Base-by-base conservation (phyloP, 1,140 invertebrate genomes). In the Drosophila littoralis region DNA sequence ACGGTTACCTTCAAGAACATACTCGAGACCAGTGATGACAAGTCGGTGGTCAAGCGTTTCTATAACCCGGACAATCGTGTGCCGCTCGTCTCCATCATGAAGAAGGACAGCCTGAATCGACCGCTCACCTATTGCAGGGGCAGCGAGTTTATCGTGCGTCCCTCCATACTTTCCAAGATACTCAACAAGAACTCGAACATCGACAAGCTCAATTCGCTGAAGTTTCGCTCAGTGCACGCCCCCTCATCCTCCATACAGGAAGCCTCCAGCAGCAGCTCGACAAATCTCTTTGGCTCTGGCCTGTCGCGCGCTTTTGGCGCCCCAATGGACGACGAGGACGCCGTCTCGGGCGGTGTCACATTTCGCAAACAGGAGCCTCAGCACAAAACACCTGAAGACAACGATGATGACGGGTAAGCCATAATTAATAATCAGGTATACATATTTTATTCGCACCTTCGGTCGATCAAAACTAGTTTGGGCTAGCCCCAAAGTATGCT, bases 231-330 rank as follows among this genome's bases (percentile, higher is more conserved):
- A 33, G 71, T 43, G 46, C 58, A 52, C 17, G 36, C 59, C 32
- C 35, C 55, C 17, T 7, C 59, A 33, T 58, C 72, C 9, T 22
- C 59, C 10, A 4, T 58, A 28, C 69, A 42, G 35, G 15, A 69
- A 12, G n/a, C n/a, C n/a, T 13, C 64, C 35, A 73, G 22, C 22
- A 28, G 22, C 5, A 28, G 42, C 54, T 50, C 74, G 1, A 45
- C 68, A 1, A 86, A 61, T 48, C 67, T 91, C 92, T 94, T 91
- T 92, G 94, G 81, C 93, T 93, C 10, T 93, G 94, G 77, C 85
- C 93, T 79, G 88, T 94, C 79, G 89, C 94, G 80, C 93, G 94
- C 90, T 88, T 94, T 89, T 94, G 94, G 90, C 92, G 94, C 63
- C 89, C 94, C 82, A 10, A 50, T 79, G 51, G 83, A 84, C 8